These are phyloP conservation scores for Apamea monoglypha DNA, from an alignment of 2,888 invertebrate species.

Conservation along the genomic window DNA sequence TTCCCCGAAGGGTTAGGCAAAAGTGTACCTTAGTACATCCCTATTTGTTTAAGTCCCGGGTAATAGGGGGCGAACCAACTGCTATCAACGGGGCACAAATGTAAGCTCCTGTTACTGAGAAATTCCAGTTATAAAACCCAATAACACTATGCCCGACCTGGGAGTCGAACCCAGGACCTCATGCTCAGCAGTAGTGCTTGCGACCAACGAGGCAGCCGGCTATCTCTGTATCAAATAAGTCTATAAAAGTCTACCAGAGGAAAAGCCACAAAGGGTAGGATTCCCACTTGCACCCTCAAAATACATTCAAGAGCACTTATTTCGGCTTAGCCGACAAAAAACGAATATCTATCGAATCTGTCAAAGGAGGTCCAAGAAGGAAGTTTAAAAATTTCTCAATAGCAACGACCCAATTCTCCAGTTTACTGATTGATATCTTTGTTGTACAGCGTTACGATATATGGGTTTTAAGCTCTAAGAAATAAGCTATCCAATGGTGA, in stretches of 20 bases:
- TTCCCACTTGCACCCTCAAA: constrained; percentile 34
- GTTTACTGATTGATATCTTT: constrained; percentile 17
- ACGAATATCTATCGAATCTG: constrained; percentile 19
- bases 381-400: constrained; percentile 29
- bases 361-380: constrained; percentile 38
- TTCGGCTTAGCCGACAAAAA: constrained; percentile 46
- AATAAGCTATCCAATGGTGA: background rate
- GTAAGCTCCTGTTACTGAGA: background rate
- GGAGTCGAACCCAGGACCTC: no score
- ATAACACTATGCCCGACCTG: background rate
- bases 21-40: no score
- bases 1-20: background rate
- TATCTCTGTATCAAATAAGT: constrained; percentile 14
- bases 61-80: no score
- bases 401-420: constrained; percentile 43
- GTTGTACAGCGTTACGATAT: background rate
- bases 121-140: background rate
- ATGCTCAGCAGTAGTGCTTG: background rate
- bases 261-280: constrained; percentile 46
- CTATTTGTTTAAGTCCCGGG: background rate
- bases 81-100: background rate
- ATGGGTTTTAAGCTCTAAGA: background rate
- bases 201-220: background rate
- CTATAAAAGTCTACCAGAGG: constrained; percentile 4
- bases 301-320: constrained; percentile 53